These are phyloP conservation scores for Apogon hyalosoma DNA, from an alignment of 2,797 vertebrate genomes.

Conservation along the genomic window DNA sequence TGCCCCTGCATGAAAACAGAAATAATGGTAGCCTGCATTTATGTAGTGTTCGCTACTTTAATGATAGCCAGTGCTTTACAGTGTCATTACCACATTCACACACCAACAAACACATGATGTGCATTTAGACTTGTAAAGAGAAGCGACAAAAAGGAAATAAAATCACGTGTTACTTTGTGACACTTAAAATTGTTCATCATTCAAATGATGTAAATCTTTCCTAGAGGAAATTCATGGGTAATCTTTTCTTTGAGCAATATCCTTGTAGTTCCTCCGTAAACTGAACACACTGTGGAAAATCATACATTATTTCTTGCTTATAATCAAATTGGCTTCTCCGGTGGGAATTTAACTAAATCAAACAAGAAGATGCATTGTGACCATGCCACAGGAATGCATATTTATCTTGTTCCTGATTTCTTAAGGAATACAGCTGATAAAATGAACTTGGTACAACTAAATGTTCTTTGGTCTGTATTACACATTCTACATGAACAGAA, in stretches of 20 bases:
- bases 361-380: conserved; percentile 39
- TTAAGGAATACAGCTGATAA: too few species aligned
- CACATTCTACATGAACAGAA: too few species aligned
- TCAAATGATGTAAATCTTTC: conserved; percentile 29
- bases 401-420: conserved; percentile 38
- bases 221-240: conserved; percentile 50
- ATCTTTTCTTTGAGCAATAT: conserved; percentile 30
- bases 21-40: too few species aligned
- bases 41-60: too few species aligned
- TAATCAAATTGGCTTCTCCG: conserved; percentile 52
- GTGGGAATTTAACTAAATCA: conserved; percentile 49
- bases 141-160: background rate
- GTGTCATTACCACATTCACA: too few species aligned
- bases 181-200: conserved; percentile 28
- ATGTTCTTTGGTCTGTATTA: too few species aligned
- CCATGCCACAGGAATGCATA: conserved; percentile 11
- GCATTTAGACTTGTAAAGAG: background rate
- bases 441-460: too few species aligned
- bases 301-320: conserved; percentile 43
- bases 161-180: background rate
- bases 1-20: too few species aligned
- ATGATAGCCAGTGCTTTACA: too few species aligned
- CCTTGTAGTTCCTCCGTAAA: conserved; percentile 26
- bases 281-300: conserved; percentile 41
- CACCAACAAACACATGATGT: too few species aligned